phyloP scores from a whole-genome alignment of 2,113 vertebrate species.

The Illadopsis cleaveri region DNA sequence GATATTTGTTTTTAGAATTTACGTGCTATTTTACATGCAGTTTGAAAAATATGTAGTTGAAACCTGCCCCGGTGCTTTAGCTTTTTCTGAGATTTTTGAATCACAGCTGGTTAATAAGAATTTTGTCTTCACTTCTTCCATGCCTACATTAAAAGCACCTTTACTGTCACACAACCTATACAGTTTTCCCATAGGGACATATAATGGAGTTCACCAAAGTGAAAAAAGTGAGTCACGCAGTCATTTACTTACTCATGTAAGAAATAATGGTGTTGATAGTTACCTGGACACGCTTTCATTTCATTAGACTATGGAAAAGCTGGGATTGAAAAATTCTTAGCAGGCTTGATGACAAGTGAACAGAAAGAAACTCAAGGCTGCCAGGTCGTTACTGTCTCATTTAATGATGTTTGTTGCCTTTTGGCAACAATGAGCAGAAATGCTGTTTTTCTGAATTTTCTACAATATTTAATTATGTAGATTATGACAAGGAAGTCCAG shows the following conservation, averaged over 20 bases:
- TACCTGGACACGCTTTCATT: background rate
- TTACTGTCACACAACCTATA: background rate
- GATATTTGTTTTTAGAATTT: background rate
- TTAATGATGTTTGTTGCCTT: background rate
- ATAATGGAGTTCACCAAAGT: constrained; percentile 36
- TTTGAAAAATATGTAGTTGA: background rate
- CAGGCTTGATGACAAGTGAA: background rate
- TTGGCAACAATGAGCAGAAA: background rate
- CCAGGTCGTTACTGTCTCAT: background rate
- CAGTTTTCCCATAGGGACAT: constrained; percentile 39
- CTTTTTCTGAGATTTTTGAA: background rate
- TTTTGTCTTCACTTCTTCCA: constrained; percentile 13
- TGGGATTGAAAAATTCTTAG: background rate
- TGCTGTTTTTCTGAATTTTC: background rate
- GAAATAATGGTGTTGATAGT: constrained; percentile 29
- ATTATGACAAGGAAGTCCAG: background rate
- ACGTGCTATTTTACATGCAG: background rate
- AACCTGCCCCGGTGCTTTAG: background rate
- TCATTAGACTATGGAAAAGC: background rate
- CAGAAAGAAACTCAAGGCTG: background rate
- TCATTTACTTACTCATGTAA: constrained; percentile 61
- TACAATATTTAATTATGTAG: background rate
- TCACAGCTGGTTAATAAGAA: background rate
- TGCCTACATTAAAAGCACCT: background rate
- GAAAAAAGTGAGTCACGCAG: constrained; percentile 7